Evolutionary conservation across 1,140 invertebrate species (phyloP).

Genomic region (Rhysida immarginata): DNA sequence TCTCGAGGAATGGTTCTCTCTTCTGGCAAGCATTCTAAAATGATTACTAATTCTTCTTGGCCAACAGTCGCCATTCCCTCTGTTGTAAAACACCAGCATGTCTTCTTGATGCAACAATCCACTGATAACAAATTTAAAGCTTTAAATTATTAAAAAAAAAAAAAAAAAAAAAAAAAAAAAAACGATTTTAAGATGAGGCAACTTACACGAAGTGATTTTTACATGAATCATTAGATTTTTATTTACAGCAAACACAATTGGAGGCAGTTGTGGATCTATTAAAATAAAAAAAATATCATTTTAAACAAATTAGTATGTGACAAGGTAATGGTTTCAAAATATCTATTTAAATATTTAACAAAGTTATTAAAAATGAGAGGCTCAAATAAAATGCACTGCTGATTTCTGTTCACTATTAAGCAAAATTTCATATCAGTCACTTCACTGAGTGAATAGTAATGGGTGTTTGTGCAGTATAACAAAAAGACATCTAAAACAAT

Average conservation of each 20-base stretch:
- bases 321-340: too few species aligned
- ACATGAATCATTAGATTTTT: constrained; percentile 59
- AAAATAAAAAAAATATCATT: constrained; percentile 8
- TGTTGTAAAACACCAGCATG: constrained; percentile 65
- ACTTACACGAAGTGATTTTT: constrained; percentile 61
- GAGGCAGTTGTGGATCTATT: constrained; percentile 32
- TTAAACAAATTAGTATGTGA: too few species aligned
- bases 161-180: constrained; percentile 5
- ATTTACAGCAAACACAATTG: constrained; percentile 60
- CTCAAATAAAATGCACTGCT: too few species aligned
- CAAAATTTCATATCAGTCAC: too few species aligned
- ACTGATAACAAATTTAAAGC: constrained; percentile 36
- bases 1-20: constrained; percentile 55
- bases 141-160: not conserved
- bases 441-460: too few species aligned
- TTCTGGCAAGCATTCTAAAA: constrained; percentile 54
- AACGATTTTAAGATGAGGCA: not conserved
- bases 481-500: too few species aligned
- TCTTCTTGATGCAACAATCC: constrained; percentile 63
- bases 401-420: too few species aligned
- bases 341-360: too few species aligned
- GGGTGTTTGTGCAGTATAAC: too few species aligned
- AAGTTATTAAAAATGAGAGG: too few species aligned
- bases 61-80: constrained; percentile 63
- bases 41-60: constrained; percentile 68